Base-by-base conservation (phyloP, 2,797 vertebrate genomes). In the Varecia variegata region DNA sequence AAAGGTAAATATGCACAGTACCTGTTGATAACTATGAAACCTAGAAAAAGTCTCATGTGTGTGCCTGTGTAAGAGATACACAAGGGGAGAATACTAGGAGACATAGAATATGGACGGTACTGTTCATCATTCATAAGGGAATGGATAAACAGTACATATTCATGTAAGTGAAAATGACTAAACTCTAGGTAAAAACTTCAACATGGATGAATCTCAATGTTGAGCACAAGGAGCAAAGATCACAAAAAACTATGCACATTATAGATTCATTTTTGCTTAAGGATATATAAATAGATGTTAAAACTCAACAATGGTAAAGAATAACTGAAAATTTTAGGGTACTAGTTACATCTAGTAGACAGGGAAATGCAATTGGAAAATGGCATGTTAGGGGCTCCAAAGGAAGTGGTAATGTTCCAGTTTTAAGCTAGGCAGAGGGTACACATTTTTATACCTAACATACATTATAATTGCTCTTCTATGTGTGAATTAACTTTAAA, bases 271-370 rank as follows among this genome's bases (percentile, higher is more conserved):
- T 70, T 92, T 47, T 79, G 27, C 10, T 32, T 67, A 35, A 45
- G 43, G 9, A 54, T 38, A 90, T 35, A 9, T 45, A 71, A 70
- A 56, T 13, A 56, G 38, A 60, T 84, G 17, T 25, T 79, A 83
- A 89, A 67, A 79, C 32, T 38, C 52, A 90, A 74, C 27, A 92
- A 83, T 14, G 13, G 20, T 83, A 43, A 83, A 43, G n/a, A 65
- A 30, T 45, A 89, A 38, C 43, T 74, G 43, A 17, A 80, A 84
- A 86, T 47, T 90, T 89, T 35, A 68, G 35, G 17, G 21, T 18
- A 52, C 35, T 73, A 74, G 25, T 80, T 88, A 91, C 5, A 67
- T 52, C 25, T 40, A 74, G 71, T n/a, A 54, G 43, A 67, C 74
- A 25, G 30, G 12, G 84, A 38, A 71, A 35, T 43, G 10, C 11